A percentile compares a stretch with the other conserved stretches of the same genome.
Conservation (phyloP, 2,888 invertebrate species). For the Sinotaia quadrata region DNA sequence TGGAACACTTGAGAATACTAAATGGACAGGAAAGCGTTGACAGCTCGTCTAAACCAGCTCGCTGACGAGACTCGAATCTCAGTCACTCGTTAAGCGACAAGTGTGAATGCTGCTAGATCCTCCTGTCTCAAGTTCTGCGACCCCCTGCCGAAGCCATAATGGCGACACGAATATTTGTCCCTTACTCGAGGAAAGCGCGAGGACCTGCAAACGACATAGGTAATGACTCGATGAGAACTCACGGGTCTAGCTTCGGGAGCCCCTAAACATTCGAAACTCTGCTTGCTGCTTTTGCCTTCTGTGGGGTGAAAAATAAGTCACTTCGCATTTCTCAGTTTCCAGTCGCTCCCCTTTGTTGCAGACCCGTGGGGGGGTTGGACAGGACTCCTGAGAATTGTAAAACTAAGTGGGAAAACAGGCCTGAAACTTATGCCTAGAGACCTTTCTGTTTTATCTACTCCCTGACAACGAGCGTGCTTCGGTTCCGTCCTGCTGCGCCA, state of each 20-base stretch:
- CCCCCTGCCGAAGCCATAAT: too few relatives aligned
- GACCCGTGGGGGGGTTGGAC: slow-evolving; percentile 10
- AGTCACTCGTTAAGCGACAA: too few relatives aligned
- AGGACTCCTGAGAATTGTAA: slow-evolving; percentile 17
- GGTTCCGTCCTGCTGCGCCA: slow-evolving; percentile 17
- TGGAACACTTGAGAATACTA: too few relatives aligned
- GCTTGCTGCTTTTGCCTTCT: too few relatives aligned
- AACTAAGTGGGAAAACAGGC: slow-evolving; percentile 22
- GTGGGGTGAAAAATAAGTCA: slow-evolving; percentile 15
- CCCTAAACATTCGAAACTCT: too few relatives aligned
- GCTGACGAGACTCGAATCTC: too few relatives aligned
- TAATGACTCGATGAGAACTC: slow-evolving; percentile 19
- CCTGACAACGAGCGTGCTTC: slow-evolving; percentile 28
- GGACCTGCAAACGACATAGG: slow-evolving; percentile 2
- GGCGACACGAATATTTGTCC: too few relatives aligned
- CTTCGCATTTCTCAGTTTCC: background rate
- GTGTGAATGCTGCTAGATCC: too few relatives aligned
- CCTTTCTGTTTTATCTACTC: slow-evolving; percentile 24
- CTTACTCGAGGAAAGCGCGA: too few relatives aligned
- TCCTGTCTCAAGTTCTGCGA: too few relatives aligned
- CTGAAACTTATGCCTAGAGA: slow-evolving; percentile 36
- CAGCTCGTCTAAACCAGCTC: too few relatives aligned
- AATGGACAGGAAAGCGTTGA: too few relatives aligned
- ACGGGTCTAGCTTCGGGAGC: slow-evolving; percentile 6
- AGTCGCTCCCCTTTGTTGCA: slow-evolving; percentile 5